Evolutionary conservation across 2,888 invertebrate species (phyloP).

Genomic region (Aphodius sticticus): DNA sequence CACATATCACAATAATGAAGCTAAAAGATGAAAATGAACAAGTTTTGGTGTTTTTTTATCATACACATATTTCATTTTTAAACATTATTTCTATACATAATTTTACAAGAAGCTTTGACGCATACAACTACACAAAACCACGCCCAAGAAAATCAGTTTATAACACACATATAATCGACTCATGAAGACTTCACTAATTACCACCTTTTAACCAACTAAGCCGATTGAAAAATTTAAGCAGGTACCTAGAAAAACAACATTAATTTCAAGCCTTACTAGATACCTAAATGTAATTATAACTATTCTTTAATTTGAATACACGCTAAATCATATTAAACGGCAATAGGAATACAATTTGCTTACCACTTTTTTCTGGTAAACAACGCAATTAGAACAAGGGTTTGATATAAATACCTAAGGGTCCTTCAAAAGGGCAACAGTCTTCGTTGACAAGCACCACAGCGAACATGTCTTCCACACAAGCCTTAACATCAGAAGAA

Average conservation of each 20-base stretch:
- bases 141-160: neutral
- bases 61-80: no score
- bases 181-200: neutral
- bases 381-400: neutral
- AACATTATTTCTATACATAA: no score
- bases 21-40: no score
- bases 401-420: neutral
- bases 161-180: neutral
- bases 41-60: no score
- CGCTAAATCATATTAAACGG: neutral
- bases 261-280: neutral
- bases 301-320: neutral
- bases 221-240: neutral
- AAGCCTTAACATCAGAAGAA: neutral
- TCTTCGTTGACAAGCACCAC: neutral
- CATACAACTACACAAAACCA: neutral
- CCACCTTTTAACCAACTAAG: neutral
- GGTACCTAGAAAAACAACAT: no score
- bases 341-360: neutral
- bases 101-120: no score
- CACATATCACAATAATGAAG: no score
- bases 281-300: neutral
- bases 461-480: neutral
- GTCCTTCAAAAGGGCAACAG: neutral
- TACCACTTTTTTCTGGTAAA: neutral